phyloP scores from a whole-genome alignment of 1,140 invertebrate genomes.

The Rhopalosiphum maidis region DNA sequence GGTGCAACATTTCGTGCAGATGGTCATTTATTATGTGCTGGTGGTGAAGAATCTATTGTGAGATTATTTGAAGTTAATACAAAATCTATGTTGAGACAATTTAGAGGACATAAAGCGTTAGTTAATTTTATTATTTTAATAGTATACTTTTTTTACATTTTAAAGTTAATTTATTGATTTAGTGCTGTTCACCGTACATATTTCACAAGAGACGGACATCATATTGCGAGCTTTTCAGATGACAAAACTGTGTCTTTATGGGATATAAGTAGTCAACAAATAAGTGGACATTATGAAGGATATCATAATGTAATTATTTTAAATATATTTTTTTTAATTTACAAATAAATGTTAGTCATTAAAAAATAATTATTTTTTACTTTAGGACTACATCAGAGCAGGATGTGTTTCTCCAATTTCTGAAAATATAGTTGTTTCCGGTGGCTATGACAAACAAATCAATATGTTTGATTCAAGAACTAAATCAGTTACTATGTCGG shows the following conservation, averaged over 20 bases:
- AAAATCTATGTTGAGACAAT: slow-evolving; percentile 76
- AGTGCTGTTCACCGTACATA: slow-evolving; percentile 80
- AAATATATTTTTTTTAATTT: not conserved
- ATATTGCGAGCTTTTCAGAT: slow-evolving; percentile 90
- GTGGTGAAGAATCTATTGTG: slow-evolving; percentile 86
- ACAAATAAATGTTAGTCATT: not conserved
- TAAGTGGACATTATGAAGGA: slow-evolving; percentile 63
- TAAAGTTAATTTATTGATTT: slow-evolving; percentile 60
- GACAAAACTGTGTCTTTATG: slow-evolving; percentile 88
- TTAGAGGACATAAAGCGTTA: slow-evolving; percentile 72
- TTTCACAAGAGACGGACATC: slow-evolving; percentile 80
- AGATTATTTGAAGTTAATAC: slow-evolving; percentile 87
- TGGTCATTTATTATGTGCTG: slow-evolving; percentile 83
- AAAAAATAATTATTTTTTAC: not conserved
- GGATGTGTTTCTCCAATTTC: slow-evolving; percentile 80
- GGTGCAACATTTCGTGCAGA: slow-evolving; percentile 86
- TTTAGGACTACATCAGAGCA: slow-evolving; percentile 80
- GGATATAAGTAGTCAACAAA: slow-evolving; percentile 86
- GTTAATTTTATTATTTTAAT: slow-evolving; percentile 52
- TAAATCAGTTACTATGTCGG: slow-evolving; percentile 72
- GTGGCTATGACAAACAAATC: slow-evolving; percentile 92
- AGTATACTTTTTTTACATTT: not conserved
- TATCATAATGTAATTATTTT: slow-evolving; percentile 38
- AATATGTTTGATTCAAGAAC: slow-evolving; percentile 88
- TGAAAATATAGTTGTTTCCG: slow-evolving; percentile 80